Base-by-base conservation (phyloP, 2,797 vertebrate species). In the Oryzias dopingdopingensis region DNA sequence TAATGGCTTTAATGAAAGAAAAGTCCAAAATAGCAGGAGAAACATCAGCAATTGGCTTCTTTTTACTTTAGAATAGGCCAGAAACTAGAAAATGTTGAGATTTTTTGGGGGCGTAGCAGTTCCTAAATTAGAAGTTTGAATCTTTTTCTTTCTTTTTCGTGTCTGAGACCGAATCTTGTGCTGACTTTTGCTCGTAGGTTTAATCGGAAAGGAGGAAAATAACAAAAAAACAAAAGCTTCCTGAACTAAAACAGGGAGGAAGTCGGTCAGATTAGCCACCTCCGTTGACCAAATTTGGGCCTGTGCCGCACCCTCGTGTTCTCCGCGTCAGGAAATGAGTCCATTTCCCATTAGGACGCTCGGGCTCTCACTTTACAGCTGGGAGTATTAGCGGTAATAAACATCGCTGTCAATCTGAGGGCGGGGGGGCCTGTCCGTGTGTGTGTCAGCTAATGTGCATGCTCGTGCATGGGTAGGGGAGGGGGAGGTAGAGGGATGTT, bases 321-420 rank as follows among this genome's bases (percentile, higher is more conserved):
- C 74, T 81, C 81, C 56, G 56, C 52, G 82, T 81, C 82, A 73
- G 84, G 83, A 85, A 88, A 86, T 88, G 80, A 88, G 79, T 77
- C 73, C 72, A 83, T 88, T 87, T 81, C 79, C 86, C 78, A 86
- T 85, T 77, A 83, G 78, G 79, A 86, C 72, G 83, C 81, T 77
- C 67, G 78, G 58, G 75, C 78, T 83, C 79, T 70, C 73, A 79
- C 74, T 70, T 59, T 81, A 84, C 84, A 89, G 84, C 80, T 79
- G 72, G 42, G 75, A 77, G 84, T 81, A 87, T 89, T 87, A 90
- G 72, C 79, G 75, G 84, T 76, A 88, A 88, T 88, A 88, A 88
- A 89, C 70, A 75, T 81, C 29, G 70, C 82, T 89, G 87, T 89
- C 88, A 87, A 68, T 86, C 82, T 84, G 4, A 75, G 77, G 74